These are phyloP conservation scores for Heterotis niloticus DNA, from an alignment of 2,113 vertebrate species.

Conservation along the genomic window DNA sequence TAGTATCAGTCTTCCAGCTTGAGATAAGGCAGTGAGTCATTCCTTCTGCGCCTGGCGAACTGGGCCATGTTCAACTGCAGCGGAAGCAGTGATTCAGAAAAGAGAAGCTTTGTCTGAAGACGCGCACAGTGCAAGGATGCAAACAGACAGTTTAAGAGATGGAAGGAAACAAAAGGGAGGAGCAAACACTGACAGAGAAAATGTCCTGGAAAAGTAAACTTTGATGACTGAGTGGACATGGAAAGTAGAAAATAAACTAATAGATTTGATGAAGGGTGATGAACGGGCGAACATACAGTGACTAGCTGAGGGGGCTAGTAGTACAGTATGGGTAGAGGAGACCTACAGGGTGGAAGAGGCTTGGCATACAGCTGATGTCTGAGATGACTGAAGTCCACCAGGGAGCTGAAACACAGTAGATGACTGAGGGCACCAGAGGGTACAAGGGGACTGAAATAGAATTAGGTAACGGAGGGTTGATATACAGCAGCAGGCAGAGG, in stretches of 20 bases:
- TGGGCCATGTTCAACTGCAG: constrained; percentile 6
- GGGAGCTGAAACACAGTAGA: background rate
- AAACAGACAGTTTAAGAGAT: background rate
- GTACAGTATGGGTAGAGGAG: too few relatives aligned
- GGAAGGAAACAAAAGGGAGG: background rate
- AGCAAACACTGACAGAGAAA: background rate
- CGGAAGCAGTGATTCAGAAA: background rate
- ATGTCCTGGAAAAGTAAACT: background rate
- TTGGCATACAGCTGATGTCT: background rate
- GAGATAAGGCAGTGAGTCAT: constrained; percentile 21
- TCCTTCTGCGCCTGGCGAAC: background rate
- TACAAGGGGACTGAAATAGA: too few relatives aligned
- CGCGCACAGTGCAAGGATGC: background rate
- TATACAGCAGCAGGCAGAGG: too few relatives aligned
- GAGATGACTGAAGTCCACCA: too few relatives aligned
- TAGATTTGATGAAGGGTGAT: background rate
- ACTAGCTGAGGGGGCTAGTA: background rate
- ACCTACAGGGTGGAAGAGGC: background rate
- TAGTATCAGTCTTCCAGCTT: constrained; percentile 3
- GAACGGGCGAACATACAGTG: background rate
- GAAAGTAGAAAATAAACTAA: background rate
- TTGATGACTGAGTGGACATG: background rate
- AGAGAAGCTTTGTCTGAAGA: background rate
- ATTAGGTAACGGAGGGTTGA: too few relatives aligned
- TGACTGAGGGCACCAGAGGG: background rate